Conservation (phyloP, 2,888 invertebrate species). For the Scaptomyza flava region DNA sequence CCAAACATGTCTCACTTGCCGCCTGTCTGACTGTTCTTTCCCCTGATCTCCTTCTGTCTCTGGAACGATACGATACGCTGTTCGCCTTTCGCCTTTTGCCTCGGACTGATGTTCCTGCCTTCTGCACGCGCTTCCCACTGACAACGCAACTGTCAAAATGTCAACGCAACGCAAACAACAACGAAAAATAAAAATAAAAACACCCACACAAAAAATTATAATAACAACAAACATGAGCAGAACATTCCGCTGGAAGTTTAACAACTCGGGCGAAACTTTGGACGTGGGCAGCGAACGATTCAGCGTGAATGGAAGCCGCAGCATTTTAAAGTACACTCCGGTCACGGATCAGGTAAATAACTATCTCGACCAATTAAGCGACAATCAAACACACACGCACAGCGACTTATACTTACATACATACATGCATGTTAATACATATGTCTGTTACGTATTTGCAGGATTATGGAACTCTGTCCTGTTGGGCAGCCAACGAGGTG, state of each 20-base stretch:
- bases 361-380: constrained; percentile 42
- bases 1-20: constrained; percentile 68
- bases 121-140: constrained; percentile 42
- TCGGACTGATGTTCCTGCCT: constrained; percentile 53
- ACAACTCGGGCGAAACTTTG: constrained; percentile 95
- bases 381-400: constrained; percentile 6
- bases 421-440: neutral
- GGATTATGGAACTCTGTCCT: constrained; percentile 95
- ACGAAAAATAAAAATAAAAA: constrained; percentile 21
- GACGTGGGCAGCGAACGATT: constrained; percentile 92
- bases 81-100: constrained; percentile 13
- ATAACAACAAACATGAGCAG: constrained; percentile 82
- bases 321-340: constrained; percentile 88
- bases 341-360: constrained; percentile 86
- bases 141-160: constrained; percentile 73
- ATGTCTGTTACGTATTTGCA: constrained; percentile 53
- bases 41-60: neutral
- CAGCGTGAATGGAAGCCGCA: constrained; percentile 91
- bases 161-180: constrained; percentile 69
- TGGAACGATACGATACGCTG: constrained; percentile 8
- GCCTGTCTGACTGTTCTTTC: constrained; percentile 6
- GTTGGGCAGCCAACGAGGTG: constrained; percentile 93
- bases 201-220: constrained; percentile 11
- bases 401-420: neutral
- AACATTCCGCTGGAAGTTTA: constrained; percentile 96